phyloP scores from a whole-genome alignment of 1,140 invertebrate species.

The Muscidifurax raptorellus region DNA sequence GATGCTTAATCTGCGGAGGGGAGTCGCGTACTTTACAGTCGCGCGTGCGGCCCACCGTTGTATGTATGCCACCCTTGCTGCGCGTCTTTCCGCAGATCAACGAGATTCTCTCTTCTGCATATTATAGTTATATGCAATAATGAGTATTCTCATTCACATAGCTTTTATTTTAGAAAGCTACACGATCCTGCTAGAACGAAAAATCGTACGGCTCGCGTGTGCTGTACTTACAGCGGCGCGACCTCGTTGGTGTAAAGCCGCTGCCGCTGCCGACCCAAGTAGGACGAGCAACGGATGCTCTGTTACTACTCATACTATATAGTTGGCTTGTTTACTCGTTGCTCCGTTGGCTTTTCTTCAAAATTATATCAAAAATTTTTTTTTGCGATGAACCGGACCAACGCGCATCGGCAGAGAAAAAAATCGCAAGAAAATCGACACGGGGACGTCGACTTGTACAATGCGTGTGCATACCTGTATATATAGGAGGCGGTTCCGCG shows the following conservation, averaged over 20 bases:
- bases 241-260: constrained; percentile 34
- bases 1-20: no score
- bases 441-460: neutral
- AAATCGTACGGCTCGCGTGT: neutral
- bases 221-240: neutral
- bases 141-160: neutral
- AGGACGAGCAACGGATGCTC: constrained; percentile 63
- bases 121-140: no score
- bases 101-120: no score
- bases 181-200: neutral
- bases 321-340: neutral
- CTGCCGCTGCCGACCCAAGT: constrained; percentile 53
- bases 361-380: no score
- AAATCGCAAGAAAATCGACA: constrained; percentile 11
- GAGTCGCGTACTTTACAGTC: no score
- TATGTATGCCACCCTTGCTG: neutral
- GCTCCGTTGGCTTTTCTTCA: no score
- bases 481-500: neutral
- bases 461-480: neutral
- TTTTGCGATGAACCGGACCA: neutral
- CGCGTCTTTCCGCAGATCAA: neutral
- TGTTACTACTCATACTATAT: neutral
- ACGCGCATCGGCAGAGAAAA: neutral
- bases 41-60: no score
- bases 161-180: neutral